Percentiles rank a stretch among this genome's conserved stretches.
Conservation (phyloP, 2,888 invertebrate genomes). For the Mythimna lalbum region DNA sequence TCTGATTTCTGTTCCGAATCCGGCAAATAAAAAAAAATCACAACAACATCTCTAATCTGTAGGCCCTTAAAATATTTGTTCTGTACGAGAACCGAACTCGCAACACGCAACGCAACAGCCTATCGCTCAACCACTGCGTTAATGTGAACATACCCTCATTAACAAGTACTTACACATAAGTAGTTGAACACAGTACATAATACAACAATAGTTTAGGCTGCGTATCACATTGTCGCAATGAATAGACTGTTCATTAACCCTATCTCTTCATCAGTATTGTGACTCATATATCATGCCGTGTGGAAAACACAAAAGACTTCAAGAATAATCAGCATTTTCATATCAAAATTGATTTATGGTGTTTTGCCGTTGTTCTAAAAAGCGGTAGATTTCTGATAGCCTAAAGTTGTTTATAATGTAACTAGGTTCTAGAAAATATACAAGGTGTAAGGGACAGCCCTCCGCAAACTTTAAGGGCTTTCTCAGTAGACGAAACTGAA, state of each 20-base stretch:
- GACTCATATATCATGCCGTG: neutral
- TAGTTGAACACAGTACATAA: neutral
- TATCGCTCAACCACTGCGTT: too few relatives aligned
- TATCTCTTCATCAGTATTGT: slow-evolving; percentile 38
- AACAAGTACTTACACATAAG: neutral
- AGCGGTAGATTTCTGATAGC: neutral
- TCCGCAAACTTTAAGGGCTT: too few relatives aligned
- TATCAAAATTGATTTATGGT: neutral
- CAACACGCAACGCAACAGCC: too few relatives aligned
- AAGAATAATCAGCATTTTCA: slow-evolving; percentile 10
- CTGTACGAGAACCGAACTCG: too few relatives aligned
- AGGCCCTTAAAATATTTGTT: too few relatives aligned
- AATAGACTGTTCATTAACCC: slow-evolving; percentile 35
- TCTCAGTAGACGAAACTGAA: too few relatives aligned
- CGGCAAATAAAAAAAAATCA: too few relatives aligned
- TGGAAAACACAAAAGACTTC: slow-evolving; percentile 22
- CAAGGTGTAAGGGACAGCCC: too few relatives aligned
- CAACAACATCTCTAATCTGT: too few relatives aligned
- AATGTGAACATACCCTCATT: slow-evolving; percentile 1
- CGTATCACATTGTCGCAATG: slow-evolving; percentile 11
- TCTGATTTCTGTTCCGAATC: too few relatives aligned
- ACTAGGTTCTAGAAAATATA: too few relatives aligned
- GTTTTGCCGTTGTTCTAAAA: neutral
- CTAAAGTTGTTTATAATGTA: too few relatives aligned
- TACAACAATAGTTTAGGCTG: slow-evolving; percentile 26